A percentile compares a stretch with the other conserved stretches of the same genome.
These are phyloP conservation scores for Lamellibrachia satsuma DNA, from an alignment of 2,888 invertebrate species.

Conservation along the genomic window DNA sequence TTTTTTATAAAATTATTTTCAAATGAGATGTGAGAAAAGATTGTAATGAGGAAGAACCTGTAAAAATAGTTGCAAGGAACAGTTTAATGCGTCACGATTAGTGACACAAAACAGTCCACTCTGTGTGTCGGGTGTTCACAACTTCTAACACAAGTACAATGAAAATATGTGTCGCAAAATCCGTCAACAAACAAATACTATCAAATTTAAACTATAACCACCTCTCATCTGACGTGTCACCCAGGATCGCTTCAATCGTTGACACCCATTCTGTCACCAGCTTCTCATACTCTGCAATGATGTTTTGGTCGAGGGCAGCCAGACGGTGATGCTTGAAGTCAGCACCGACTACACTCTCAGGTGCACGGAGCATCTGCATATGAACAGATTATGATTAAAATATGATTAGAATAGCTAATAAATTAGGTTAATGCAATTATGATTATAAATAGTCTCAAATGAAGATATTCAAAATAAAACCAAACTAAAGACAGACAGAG, in stretches of 20 bases:
- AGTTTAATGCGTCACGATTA: no score
- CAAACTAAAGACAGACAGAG: no score
- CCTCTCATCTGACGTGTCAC: slow-evolving; percentile 63
- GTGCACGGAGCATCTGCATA: slow-evolving; percentile 59
- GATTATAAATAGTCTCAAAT: no score
- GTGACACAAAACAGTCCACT: no score
- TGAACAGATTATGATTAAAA: neutral
- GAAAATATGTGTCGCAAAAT: no score
- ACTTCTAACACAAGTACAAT: no score
- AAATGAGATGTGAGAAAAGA: slow-evolving; percentile 3
- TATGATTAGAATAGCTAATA: no score
- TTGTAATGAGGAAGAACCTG: no score
- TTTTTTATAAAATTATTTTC: neutral
- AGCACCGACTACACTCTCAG: slow-evolving; percentile 58
- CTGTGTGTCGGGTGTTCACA: no score
- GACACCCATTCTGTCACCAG: slow-evolving; percentile 63
- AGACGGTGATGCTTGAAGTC: slow-evolving; percentile 63
- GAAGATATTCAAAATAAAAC: no score
- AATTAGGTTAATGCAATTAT: no score
- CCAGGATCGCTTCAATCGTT: slow-evolving; percentile 61
- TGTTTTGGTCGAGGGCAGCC: slow-evolving; percentile 55
- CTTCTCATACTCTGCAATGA: slow-evolving; percentile 62
- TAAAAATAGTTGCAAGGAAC: no score
- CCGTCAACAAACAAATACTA: neutral
- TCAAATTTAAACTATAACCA: slow-evolving; percentile 35